phyloP scores from a whole-genome alignment of 2,888 invertebrate species.

The Catocala fraxini region DNA sequence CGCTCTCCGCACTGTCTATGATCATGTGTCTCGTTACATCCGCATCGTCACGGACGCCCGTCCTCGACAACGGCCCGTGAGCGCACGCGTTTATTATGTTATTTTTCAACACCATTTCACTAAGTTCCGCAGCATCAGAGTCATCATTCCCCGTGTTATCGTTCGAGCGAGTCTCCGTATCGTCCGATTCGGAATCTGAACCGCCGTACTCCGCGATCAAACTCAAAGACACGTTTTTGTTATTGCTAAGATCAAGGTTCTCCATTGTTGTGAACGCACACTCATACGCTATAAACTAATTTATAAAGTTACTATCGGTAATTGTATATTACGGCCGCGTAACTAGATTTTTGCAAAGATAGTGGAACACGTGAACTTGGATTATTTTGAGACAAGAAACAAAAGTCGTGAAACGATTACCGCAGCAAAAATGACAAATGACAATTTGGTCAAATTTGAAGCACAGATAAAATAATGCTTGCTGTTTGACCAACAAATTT shows the following conservation, averaged over 20 bases:
- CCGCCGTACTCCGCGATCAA: constrained; percentile 81
- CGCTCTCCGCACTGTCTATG: constrained; percentile 78
- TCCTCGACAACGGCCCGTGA: constrained; percentile 76
- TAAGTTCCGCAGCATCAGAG: constrained; percentile 76
- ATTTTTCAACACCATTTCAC: constrained; percentile 84
- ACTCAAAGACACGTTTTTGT: constrained; percentile 83
- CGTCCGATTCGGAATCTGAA: constrained; percentile 82
- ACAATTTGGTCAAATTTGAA: constrained; percentile 40
- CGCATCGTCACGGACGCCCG: constrained; percentile 62
- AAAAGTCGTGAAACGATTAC: constrained; percentile 50
- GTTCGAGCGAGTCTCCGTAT: constrained; percentile 70
- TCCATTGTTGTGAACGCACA: constrained; percentile 71
- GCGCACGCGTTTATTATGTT: constrained; percentile 85
- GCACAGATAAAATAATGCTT: constrained; percentile 30
- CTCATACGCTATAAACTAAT: constrained; percentile 51
- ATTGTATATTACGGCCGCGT: constrained; percentile 20
- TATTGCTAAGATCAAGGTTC: constrained; percentile 78
- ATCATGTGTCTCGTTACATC: constrained; percentile 80
- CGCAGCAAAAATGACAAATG: constrained; percentile 53
- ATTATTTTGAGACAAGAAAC: constrained; percentile 53
- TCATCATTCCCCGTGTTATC: constrained; percentile 69
- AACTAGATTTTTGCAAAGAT: constrained; percentile 28
- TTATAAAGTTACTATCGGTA: constrained; percentile 33
- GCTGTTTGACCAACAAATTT: neutral
- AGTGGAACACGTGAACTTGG: constrained; percentile 40